phyloP scores from a whole-genome alignment of 53 echinoderm and acorn worm genomes.

The Luidia sarsii region DNA sequence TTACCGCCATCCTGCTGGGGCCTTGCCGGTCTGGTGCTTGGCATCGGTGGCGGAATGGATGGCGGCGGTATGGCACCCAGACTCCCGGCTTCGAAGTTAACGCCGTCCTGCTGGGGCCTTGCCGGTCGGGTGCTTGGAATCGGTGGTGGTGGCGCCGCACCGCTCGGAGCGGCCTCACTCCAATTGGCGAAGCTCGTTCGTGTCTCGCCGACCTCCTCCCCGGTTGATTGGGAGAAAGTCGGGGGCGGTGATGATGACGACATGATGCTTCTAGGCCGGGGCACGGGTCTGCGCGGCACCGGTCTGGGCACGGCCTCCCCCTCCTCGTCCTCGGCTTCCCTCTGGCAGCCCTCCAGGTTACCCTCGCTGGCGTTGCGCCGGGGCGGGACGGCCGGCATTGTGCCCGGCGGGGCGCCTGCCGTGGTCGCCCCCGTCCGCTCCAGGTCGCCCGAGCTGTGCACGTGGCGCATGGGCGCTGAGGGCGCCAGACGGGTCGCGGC shows the following conservation, averaged over 20 bases:
- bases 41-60: slow-evolving; percentile 6
- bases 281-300: slow-evolving; percentile 65
- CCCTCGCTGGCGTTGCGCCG: slow-evolving; percentile 34
- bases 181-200: too few relatives aligned
- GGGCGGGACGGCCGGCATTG: not conserved
- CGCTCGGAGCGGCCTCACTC: too few relatives aligned
- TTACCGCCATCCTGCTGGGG: not conserved
- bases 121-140: too few relatives aligned
- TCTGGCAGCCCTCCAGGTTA: slow-evolving; percentile 33
- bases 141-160: too few relatives aligned
- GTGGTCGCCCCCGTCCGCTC: slow-evolving; percentile 1
- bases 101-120: too few relatives aligned
- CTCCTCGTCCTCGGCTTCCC: slow-evolving; percentile 35
- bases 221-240: too few relatives aligned
- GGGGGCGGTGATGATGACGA: too few relatives aligned
- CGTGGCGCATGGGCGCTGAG: slow-evolving; percentile 16
- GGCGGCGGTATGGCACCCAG: not conserved
- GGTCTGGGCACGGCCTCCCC: not conserved
- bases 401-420: not conserved
- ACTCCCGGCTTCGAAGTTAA: not conserved
- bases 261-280: slow-evolving; percentile 63
- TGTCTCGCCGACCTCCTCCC: too few relatives aligned
- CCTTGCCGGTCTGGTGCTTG: not conserved
- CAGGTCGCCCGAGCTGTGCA: slow-evolving; percentile 27
- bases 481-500: not conserved